Conservation (phyloP, 2,888 invertebrate genomes). For the Mimumesa dahlbomi region DNA sequence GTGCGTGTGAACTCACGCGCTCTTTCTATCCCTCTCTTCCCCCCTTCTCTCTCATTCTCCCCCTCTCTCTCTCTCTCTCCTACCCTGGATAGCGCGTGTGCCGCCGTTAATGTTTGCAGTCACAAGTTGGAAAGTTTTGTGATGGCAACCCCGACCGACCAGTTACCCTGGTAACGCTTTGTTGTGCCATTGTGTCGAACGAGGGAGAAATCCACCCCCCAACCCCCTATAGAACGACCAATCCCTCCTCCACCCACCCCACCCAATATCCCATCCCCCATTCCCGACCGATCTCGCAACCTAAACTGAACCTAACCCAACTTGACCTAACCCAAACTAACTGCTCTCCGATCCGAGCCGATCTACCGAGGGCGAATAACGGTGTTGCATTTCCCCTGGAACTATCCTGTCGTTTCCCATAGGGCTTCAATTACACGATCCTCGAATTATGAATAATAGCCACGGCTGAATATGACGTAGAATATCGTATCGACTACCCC, state of each 20-base stretch:
- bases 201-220: constrained; percentile 45
- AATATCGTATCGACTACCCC: background rate
- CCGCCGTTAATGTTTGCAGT: constrained; percentile 69
- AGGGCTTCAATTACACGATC: constrained; percentile 26
- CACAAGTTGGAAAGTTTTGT: constrained; percentile 76
- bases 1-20: constrained; percentile 43
- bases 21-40: background rate
- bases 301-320: constrained; percentile 44
- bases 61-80: background rate
- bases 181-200: constrained; percentile 73
- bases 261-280: background rate
- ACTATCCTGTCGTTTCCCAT: constrained; percentile 13
- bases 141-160: constrained; percentile 76
- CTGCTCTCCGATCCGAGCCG: background rate
- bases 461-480: background rate
- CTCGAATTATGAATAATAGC: constrained; percentile 33
- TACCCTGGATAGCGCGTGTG: constrained; percentile 48
- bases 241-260: background rate
- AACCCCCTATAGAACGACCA: constrained; percentile 4
- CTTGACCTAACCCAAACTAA: constrained; percentile 65
- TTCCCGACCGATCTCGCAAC: constrained; percentile 12
- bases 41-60: background rate
- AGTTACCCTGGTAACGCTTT: constrained; percentile 78
- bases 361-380: constrained; percentile 2
- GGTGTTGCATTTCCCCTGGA: constrained; percentile 34